These are phyloP conservation scores for Diorhabda carinulata DNA, from an alignment of 1,140 invertebrate genomes.

Conservation along the genomic window DNA sequence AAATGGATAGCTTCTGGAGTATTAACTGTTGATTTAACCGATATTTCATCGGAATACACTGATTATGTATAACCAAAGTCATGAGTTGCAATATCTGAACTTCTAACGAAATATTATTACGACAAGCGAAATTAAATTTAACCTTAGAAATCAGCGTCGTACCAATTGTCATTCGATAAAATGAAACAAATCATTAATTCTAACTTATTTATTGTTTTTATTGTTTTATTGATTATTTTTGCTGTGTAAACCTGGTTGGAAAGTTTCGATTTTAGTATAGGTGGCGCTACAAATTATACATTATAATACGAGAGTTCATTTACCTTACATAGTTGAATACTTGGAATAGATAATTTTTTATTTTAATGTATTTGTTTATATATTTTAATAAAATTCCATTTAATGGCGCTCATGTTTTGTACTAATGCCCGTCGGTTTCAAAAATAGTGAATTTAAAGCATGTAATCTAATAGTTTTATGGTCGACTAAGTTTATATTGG, in stretches of 20 bases:
- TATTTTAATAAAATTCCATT: too few species aligned
- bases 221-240: too few species aligned
- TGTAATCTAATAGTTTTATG: constrained; percentile 20
- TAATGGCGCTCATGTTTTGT: not conserved
- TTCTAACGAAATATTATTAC: not conserved
- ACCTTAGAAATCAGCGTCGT: not conserved
- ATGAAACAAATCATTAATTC: too few species aligned
- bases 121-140: not conserved
- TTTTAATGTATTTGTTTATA: too few species aligned
- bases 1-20: not conserved
- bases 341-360: too few species aligned
- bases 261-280: too few species aligned
- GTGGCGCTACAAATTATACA: too few species aligned
- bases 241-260: too few species aligned
- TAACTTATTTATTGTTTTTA: too few species aligned
- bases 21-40: not conserved
- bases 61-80: not conserved
- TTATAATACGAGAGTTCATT: too few species aligned
- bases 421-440: constrained; percentile 10
- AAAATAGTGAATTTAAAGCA: constrained; percentile 4
- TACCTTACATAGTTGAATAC: too few species aligned
- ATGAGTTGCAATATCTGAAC: not conserved
- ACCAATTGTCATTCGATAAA: not conserved
- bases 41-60: not conserved
- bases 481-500: constrained; percentile 11